These are phyloP conservation scores for Hippocampus comes DNA, from an alignment of 2,113 vertebrate genomes.

Conservation along the genomic window DNA sequence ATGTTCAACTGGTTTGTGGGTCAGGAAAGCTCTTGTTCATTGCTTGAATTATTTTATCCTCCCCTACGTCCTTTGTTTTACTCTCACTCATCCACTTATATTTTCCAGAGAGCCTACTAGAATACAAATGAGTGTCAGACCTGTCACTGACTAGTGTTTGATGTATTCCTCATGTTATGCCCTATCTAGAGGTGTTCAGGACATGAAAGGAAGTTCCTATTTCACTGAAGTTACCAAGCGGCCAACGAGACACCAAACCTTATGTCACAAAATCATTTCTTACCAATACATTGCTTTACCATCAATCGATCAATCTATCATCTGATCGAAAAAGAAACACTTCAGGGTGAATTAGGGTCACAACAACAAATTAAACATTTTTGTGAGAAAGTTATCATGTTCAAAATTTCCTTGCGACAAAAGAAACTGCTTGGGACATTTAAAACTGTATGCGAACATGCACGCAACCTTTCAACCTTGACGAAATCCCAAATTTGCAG, in stretches of 20 bases:
- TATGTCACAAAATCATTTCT: neutral
- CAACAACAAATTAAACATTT: neutral
- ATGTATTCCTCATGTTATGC: neutral
- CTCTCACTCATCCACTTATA: slow-evolving; percentile 6
- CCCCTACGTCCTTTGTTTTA: slow-evolving; percentile 21
- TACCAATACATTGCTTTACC: neutral
- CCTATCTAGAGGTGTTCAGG: too few species aligned
- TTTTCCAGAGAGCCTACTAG: slow-evolving; percentile 1
- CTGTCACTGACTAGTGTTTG: slow-evolving; percentile 8
- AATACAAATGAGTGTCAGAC: slow-evolving; percentile 5
- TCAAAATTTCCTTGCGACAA: too few species aligned
- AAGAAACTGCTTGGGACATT: too few species aligned
- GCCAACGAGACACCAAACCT: too few species aligned
- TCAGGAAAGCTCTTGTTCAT: slow-evolving; percentile 4
- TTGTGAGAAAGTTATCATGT: too few species aligned
- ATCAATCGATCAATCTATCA: neutral
- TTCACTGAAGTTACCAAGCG: neutral
- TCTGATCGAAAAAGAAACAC: neutral
- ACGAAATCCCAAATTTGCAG: too few species aligned
- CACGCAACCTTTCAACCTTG: too few species aligned
- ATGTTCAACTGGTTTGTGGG: neutral
- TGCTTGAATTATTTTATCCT: slow-evolving; percentile 8
- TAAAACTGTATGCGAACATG: too few species aligned
- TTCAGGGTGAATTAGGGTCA: neutral
- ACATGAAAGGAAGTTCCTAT: neutral